A percentile compares a stretch with the other conserved stretches of the same genome.
phyloP scores from a whole-genome alignment of 2,113 vertebrate species.

The Chloroceryle aenea region DNA sequence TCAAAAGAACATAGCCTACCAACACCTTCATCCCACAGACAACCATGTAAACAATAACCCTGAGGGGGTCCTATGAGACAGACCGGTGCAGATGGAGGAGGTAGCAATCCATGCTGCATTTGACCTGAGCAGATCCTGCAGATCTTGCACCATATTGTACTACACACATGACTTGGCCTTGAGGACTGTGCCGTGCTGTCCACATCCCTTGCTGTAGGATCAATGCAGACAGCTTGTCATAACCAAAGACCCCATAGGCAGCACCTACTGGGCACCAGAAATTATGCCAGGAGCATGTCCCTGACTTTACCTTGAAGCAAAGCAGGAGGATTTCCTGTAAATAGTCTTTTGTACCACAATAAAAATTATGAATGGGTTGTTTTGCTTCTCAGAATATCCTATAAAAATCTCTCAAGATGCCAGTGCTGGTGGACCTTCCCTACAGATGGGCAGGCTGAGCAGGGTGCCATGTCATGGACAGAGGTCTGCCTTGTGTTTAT shows the following conservation, averaged over 20 bases:
- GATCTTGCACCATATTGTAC: background rate
- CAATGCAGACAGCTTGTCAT: background rate
- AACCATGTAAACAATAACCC: background rate
- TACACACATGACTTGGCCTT: background rate
- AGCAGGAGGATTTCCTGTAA: background rate
- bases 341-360: background rate
- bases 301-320: background rate
- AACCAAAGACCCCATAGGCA: background rate
- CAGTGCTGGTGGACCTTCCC: background rate
- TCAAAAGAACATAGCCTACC: slow-evolving; percentile 51
- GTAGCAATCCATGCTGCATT: rapidly evolving
- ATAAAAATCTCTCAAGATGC: background rate
- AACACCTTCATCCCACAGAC: slow-evolving; percentile 47
- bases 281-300: background rate
- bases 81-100: background rate
- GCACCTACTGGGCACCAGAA: background rate
- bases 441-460: background rate
- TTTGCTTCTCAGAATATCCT: background rate
- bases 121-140: background rate
- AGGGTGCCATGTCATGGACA: background rate
- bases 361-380: background rate
- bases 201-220: background rate
- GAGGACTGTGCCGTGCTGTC: background rate
- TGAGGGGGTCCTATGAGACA: background rate
- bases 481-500: background rate